Evolutionary conservation across 37 sponge, comb jelly and placozoan genomes (phyloP), one percentile per base, ranked within the genome.

Genomic region (Ianthella basta): DNA sequence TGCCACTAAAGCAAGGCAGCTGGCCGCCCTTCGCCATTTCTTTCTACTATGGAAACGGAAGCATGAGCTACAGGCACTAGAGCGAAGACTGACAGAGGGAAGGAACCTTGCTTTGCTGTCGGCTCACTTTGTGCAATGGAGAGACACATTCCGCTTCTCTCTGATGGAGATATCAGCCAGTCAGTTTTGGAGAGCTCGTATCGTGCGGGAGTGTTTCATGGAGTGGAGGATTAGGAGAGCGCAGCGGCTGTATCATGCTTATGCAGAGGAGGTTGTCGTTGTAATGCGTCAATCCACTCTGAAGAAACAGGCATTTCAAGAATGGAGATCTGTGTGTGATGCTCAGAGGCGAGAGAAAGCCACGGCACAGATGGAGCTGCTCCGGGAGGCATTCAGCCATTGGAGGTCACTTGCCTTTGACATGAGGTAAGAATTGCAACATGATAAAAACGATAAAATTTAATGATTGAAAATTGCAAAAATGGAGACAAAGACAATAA

Each of bases 151-250:
- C 1, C 50, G 38, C 24, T 38, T 75, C 24, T 40, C 44, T 24
- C 40, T 75, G 53, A 75, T 39, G 23, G 54, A 75, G 25, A 50
- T 24, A 14, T 39, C 78, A 4, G n/a, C 40, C 4, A 75, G 25
- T 18, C 78, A 75, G 53, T 24, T 75, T 44, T 75, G 78, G 78
- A 75, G 38, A 8, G 54, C 41, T 4, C 37, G 78, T 5, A 41
- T 41, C 40, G 78, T 50, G 1, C n/a, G 2, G 50, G 24, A 41
- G 0, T 30, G 32, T 30, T 75, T 75, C n/a, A 25, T 12, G 10
- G 25, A 40, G 44, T 75, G 78, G 78, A 75, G 54, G 54, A 25
- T 75, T n/a, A 40, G 25, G 78, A 24, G 25, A 19, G 78, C 78
- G 6, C 20, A 36, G 53, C 37, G 78, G 53, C 14, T 25, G 38